These are phyloP conservation scores for Parnassius mnemosyne DNA, from an alignment of 2,888 invertebrate genomes.

Conservation along the genomic window DNA sequence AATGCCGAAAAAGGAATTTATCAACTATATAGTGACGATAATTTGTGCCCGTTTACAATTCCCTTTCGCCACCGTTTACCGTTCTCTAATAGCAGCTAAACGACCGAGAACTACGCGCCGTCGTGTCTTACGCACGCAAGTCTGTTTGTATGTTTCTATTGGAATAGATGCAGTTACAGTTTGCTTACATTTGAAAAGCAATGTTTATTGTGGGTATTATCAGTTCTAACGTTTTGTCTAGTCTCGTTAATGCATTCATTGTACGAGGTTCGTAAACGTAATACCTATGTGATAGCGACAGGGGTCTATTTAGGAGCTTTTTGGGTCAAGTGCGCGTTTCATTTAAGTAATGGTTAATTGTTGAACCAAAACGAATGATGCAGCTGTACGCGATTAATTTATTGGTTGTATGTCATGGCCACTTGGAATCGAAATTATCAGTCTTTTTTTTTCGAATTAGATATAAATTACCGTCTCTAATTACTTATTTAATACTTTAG, in stretches of 20 bases:
- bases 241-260: conserved; percentile 43
- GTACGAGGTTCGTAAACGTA: conserved; percentile 40
- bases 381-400: background rate
- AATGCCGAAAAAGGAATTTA: conserved; percentile 31
- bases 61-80: background rate
- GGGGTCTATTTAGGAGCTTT: conserved; percentile 38
- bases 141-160: conserved; percentile 4
- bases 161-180: background rate
- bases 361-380: background rate
- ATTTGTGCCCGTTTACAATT: conserved; percentile 36
- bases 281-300: conserved; percentile 48
- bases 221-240: conserved; percentile 38
- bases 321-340: conserved; percentile 43
- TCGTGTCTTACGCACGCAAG: background rate
- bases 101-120: background rate
- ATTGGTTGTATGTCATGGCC: background rate
- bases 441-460: background rate
- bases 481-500: background rate
- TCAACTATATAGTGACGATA: conserved; percentile 41
- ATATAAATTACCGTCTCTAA: background rate
- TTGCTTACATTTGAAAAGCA: conserved; percentile 5
- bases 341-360: conserved; percentile 23
- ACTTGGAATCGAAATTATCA: background rate
- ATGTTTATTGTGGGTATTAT: conserved; percentile 12
- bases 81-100: conserved; percentile 15